phyloP scores from a whole-genome alignment of 2,888 invertebrate genomes.

The Coleophora flavipennella region DNA sequence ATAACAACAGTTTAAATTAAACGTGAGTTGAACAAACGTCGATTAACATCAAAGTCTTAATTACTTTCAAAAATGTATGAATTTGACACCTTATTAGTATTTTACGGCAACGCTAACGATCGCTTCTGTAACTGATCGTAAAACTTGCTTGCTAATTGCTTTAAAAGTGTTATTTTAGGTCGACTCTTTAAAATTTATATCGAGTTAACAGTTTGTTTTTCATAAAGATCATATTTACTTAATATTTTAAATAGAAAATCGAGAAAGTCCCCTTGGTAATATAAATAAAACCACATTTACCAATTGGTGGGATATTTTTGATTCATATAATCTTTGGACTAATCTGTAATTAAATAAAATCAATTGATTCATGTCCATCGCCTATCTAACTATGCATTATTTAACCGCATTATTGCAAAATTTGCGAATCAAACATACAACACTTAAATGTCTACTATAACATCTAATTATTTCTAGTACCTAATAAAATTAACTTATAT shows the following conservation, averaged over 20 bases:
- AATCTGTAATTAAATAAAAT: conserved; percentile 42
- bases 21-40: neutral
- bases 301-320: conserved; percentile 60
- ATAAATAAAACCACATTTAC: conserved; percentile 42
- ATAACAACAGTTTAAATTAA: conserved; percentile 1
- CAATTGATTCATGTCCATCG: conserved; percentile 55
- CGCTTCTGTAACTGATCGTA: no score
- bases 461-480: conserved; percentile 69
- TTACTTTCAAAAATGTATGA: no score
- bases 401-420: conserved; percentile 69
- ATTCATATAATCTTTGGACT: conserved; percentile 64
- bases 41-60: neutral
- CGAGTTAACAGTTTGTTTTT: neutral
- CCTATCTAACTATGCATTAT: conserved; percentile 61
- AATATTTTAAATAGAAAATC: conserved; percentile 15
- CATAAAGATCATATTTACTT: no score
- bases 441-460: conserved; percentile 67
- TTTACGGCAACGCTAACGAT: no score
- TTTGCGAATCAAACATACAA: conserved; percentile 71
- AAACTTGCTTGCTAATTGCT: no score
- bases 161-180: no score
- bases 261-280: conserved; percentile 51
- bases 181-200: neutral
- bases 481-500: conserved; percentile 70
- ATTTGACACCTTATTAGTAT: no score